Evolutionary conservation across 2,797 vertebrate genomes (phyloP).

Genomic region (Manis javanica): DNA sequence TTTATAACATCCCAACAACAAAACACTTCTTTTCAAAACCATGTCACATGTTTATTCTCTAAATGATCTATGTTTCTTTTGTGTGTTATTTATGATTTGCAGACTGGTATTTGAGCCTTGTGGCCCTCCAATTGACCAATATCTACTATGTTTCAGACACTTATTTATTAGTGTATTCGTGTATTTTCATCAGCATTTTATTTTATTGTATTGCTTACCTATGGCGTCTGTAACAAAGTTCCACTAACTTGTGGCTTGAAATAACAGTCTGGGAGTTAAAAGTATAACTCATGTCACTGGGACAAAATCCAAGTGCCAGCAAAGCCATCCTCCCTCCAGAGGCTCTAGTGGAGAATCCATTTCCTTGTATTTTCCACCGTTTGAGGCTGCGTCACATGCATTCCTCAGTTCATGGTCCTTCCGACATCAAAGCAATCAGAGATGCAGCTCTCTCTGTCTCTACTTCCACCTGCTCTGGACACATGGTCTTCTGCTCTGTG

Average conservation of each 20-base stretch:
- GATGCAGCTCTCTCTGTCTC: not conserved
- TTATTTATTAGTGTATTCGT: not conserved
- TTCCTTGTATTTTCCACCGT: not conserved
- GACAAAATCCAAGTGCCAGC: not conserved
- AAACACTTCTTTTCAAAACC: not conserved
- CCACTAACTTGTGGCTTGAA: not conserved
- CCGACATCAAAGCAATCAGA: not conserved
- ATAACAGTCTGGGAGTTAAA: not conserved
- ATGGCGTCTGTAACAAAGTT: not conserved
- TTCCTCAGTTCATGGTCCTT: not conserved
- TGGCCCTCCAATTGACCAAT: not conserved
- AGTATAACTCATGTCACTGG: not conserved
- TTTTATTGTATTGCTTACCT: not conserved
- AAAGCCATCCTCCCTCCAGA: not conserved
- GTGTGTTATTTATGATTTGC: not conserved
- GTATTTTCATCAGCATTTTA: not conserved
- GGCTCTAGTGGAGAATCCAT: not conserved
- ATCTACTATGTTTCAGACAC: not conserved
- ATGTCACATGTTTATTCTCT: not conserved
- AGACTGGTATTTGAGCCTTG: not conserved
- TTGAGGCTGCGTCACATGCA: not conserved
- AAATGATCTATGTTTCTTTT: not conserved
- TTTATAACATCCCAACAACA: not conserved
- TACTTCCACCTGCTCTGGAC: not conserved
- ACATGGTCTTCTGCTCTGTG: not conserved